Evolutionary conservation across 1,140 invertebrate genomes (phyloP).

Genomic region (Archegozetes longisetosus): DNA sequence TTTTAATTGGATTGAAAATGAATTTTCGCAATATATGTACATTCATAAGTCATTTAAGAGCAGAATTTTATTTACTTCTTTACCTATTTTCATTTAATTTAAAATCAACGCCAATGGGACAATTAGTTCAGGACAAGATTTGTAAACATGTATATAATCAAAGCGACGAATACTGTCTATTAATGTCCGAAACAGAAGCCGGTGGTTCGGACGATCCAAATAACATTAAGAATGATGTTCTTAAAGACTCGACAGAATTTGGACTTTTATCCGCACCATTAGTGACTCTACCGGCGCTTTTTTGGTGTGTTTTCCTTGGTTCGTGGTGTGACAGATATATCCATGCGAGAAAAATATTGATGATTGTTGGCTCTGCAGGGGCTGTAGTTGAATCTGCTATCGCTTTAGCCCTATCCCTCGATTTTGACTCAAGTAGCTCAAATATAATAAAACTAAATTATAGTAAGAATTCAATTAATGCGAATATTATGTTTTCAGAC

Average conservation of each 20-base stretch:
- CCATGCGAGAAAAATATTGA: neutral
- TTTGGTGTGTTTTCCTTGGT: neutral
- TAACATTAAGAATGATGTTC: conserved; percentile 2
- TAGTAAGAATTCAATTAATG: too few species aligned
- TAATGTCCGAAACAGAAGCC: neutral
- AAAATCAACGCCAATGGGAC: conserved; percentile 18
- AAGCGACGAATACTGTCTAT: neutral
- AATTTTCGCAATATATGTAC: too few species aligned
- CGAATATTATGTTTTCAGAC: neutral
- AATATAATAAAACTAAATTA: too few species aligned
- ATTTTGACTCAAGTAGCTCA: too few species aligned
- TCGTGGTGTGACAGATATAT: conserved; percentile 3
- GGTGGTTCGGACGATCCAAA: neutral
- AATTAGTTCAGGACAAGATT: conserved; percentile 37
- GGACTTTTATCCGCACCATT: neutral
- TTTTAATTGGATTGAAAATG: too few species aligned
- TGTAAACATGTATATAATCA: neutral
- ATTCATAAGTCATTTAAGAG: too few species aligned
- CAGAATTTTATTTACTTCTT: too few species aligned
- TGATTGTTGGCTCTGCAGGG: neutral
- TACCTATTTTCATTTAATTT: neutral
- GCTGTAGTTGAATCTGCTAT: neutral
- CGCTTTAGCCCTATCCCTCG: too few species aligned
- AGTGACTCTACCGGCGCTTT: neutral
- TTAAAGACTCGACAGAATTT: neutral